phyloP scores from a whole-genome alignment of 2,888 invertebrate genomes.

The Pocota personata region DNA sequence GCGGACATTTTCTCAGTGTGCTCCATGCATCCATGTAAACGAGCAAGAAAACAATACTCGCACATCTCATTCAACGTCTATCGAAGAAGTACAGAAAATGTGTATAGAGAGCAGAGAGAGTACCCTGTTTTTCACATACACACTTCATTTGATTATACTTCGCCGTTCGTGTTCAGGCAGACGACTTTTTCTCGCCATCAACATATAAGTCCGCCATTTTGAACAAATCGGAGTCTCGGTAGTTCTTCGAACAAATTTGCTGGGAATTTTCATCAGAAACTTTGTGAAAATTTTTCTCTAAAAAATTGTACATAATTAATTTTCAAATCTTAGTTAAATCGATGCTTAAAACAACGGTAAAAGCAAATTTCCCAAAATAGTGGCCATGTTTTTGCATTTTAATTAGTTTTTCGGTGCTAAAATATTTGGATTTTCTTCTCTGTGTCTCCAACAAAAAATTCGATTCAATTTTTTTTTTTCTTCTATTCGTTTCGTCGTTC shows the following conservation, averaged over 20 bases:
- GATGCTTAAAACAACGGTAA: conserved; percentile 61
- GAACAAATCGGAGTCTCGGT: conserved; percentile 73
- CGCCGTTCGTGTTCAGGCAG: conserved; percentile 69
- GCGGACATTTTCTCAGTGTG: conserved; percentile 84
- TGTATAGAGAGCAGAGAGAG: conserved; percentile 95
- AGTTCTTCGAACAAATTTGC: conserved; percentile 74
- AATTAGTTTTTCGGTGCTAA: conserved; percentile 70
- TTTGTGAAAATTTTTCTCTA: conserved; percentile 70
- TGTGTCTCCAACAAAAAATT: conserved; percentile 73
- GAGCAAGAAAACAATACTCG: conserved; percentile 25
- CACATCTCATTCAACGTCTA: neutral
- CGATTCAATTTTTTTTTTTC: conserved; percentile 67
- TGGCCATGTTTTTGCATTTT: conserved; percentile 61
- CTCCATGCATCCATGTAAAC: conserved; percentile 12
- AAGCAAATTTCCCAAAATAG: conserved; percentile 55
- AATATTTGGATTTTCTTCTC: conserved; percentile 67
- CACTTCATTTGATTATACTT: conserved; percentile 66
- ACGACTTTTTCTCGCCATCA: conserved; percentile 71
- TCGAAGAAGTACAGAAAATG: conserved; percentile 44
- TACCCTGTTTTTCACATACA: conserved; percentile 84
- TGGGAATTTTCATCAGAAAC: conserved; percentile 74
- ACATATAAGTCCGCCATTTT: conserved; percentile 74
- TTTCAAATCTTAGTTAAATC: conserved; percentile 67
- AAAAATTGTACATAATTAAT: conserved; percentile 70
- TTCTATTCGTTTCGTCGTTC: conserved; percentile 67